Conservation (phyloP, 2,888 invertebrate species). For the Hypsopygia costalis region DNA sequence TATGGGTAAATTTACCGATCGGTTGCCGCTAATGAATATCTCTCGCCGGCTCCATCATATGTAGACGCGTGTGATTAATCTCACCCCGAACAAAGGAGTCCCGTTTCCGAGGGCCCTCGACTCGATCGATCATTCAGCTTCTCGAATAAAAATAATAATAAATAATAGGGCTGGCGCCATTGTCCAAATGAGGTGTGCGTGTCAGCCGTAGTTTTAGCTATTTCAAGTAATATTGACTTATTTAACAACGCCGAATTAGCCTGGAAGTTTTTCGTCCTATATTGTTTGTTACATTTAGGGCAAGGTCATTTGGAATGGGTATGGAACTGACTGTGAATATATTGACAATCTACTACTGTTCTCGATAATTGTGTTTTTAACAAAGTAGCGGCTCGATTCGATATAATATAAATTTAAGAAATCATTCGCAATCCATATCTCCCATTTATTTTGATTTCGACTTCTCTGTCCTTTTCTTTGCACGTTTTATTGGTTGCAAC, state of each 20-base stretch:
- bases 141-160: constrained; percentile 77
- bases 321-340: too few relatives aligned
- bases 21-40: constrained; percentile 62
- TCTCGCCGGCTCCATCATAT: constrained; percentile 56
- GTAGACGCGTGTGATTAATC: constrained; percentile 65
- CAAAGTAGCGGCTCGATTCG: too few relatives aligned
- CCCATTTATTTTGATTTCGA: too few relatives aligned
- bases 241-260: constrained; percentile 26
- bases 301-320: constrained; percentile 25
- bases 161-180: constrained; percentile 65
- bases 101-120: constrained; percentile 59
- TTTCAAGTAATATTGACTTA: constrained; percentile 35
- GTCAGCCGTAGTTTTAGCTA: constrained; percentile 57
- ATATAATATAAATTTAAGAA: too few relatives aligned
- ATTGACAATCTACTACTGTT: too few relatives aligned
- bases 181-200: constrained; percentile 67
- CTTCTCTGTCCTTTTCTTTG: too few relatives aligned
- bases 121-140: constrained; percentile 71
- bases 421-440: too few relatives aligned
- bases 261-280: constrained; percentile 18
- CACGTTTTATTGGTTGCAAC: too few relatives aligned
- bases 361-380: too few relatives aligned
- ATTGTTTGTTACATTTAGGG: constrained; percentile 20
- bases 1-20: constrained; percentile 29
- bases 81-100: constrained; percentile 68